These are phyloP conservation scores for Caenorhabditis sinica DNA, from an alignment of 2,888 invertebrate genomes.

Conservation along the genomic window DNA sequence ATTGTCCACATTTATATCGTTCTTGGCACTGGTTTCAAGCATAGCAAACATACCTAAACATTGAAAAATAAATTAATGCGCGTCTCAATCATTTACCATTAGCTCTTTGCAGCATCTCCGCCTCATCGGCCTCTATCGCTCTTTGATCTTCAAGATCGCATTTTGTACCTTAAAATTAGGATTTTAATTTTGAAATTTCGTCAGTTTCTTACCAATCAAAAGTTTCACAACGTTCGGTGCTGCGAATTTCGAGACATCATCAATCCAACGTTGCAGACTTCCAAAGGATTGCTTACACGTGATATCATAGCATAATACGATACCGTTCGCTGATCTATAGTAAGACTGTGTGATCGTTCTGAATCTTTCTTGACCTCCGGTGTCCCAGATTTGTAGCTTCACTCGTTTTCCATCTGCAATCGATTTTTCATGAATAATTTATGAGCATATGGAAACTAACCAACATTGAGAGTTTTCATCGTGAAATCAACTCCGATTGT, in stretches of 20 bases:
- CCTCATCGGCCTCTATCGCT: conserved; percentile 92
- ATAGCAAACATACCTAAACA: conserved; percentile 77
- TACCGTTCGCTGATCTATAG: conserved; percentile 93
- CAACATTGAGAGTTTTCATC: conserved; percentile 96
- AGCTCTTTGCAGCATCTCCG: conserved; percentile 88
- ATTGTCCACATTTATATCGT: conserved; percentile 93
- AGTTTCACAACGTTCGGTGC: conserved; percentile 94
- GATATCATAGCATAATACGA: conserved; percentile 97
- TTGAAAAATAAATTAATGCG: not conserved
- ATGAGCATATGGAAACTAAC: conserved; percentile 82
- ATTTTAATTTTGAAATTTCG: not conserved
- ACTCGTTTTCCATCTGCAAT: conserved; percentile 91
- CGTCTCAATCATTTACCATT: conserved; percentile 57
- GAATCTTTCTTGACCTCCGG: conserved; percentile 93
- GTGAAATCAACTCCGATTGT: conserved; percentile 99
- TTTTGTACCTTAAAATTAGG: conserved; percentile 88
- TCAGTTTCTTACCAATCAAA: conserved; percentile 88
- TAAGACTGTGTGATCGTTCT: conserved; percentile 93
- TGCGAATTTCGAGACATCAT: conserved; percentile 95
- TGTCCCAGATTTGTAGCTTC: conserved; percentile 96
- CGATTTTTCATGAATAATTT: conserved; percentile 7
- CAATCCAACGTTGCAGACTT: conserved; percentile 95
- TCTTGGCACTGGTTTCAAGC: conserved; percentile 78
- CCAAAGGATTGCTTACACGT: conserved; percentile 94
- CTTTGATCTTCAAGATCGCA: conserved; percentile 90